Conservation (phyloP, 2,113 vertebrate species). For the Phaethon lepturus region DNA sequence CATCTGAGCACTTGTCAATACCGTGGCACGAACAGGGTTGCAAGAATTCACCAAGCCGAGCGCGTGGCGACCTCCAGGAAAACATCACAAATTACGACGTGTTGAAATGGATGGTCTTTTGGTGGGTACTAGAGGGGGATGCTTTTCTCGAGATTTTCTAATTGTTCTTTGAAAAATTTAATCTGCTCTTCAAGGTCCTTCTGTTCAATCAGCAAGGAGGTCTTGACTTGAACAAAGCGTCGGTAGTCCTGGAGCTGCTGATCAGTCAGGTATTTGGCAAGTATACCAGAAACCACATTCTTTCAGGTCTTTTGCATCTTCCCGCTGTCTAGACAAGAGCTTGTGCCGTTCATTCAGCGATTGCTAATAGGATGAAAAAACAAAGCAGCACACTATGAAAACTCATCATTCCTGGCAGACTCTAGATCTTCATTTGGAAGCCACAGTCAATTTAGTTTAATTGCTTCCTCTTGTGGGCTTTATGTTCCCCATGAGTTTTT, state of each 20-base stretch:
- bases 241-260: slow-evolving; percentile 85
- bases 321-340: slow-evolving; percentile 88
- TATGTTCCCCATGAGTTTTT: background rate
- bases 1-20: background rate
- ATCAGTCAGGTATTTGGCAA: slow-evolving; percentile 80
- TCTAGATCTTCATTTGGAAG: slow-evolving; percentile 27
- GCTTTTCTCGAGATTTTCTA: slow-evolving; percentile 80
- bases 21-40: background rate
- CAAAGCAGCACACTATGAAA: slow-evolving; percentile 21
- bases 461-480: slow-evolving; percentile 45
- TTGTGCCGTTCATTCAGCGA: slow-evolving; percentile 86
- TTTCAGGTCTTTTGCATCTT: slow-evolving; percentile 93
- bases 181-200: slow-evolving; percentile 91
- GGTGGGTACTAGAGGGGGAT: slow-evolving; percentile 41
- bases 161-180: slow-evolving; percentile 85
- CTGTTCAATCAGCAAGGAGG: slow-evolving; percentile 87
- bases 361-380: slow-evolving; percentile 69
- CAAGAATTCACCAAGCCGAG: background rate
- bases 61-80: background rate
- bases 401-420: background rate
- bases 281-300: slow-evolving; percentile 86
- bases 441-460: background rate
- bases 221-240: slow-evolving; percentile 85
- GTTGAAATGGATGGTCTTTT: background rate
- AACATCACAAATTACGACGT: rapidly evolving